Base-by-base conservation (phyloP, 1,140 invertebrate genomes). In the Magallana gigas region DNA sequence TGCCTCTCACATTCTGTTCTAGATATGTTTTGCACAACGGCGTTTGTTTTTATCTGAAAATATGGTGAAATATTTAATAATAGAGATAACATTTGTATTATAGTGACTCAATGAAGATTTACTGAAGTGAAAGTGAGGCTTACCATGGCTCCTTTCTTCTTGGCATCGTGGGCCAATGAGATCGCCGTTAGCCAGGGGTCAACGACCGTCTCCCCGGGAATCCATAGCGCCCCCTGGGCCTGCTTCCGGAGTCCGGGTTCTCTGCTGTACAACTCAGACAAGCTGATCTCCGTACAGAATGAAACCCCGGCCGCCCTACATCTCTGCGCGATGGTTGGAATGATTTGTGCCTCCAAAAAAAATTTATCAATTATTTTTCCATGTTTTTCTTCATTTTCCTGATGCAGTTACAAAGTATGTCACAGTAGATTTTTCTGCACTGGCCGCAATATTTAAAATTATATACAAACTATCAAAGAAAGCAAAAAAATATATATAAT, bases 171-270 rank as follows among this genome's bases (percentile, higher is more conserved):
- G 1, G 88, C 90, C 16, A 93, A 56, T 6, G 85, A 56, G 29
- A 92, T 64, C 1, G 91, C 90, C 8, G 90, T 89, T 29, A 92
- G 62, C 88, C 90, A 91, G 5, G 92, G 91, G 60, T 93, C 92
- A 0, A 92, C 64, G 11, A 92, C 87, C 8, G 87, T 85, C 83
- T 93, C 92, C 14, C 83, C 87, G 6, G 92, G 92, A 57, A 93
- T 93, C 85, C 85, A 90, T 8, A 93, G 58, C 12, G 90, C 92
- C 18, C 90, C 90, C 12, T 87, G 36, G 0, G 91, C 91, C 1
- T 80, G 62, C 14, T 29, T 36, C 6, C 62, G 68, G 5, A 93
- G 86, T 62, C 90, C n/a, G 14, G 91, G 90, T 87, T 93, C 92
- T 18, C 57, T 87, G 58, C 86, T 84, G 57, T 90, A 90, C 9